Base-by-base conservation (phyloP, 2,888 invertebrate genomes). In the Amblyjoppa fuscipennis region DNA sequence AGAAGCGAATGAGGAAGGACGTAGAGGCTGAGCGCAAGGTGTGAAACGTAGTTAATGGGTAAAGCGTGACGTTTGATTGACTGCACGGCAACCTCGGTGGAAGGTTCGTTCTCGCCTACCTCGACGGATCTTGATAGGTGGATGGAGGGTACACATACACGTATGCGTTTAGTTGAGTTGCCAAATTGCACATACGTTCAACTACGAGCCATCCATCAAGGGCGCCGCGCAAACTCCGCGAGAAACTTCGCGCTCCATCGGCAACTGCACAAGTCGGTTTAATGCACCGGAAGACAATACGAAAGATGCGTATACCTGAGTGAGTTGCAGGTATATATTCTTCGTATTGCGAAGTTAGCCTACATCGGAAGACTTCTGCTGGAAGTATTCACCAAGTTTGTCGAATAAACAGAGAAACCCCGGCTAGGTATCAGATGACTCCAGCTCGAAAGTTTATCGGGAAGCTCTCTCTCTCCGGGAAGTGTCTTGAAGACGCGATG, bases 21-120 rank as follows among this genome's bases (percentile, higher is more conserved):
- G 49, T 64, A n/a, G 59, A 70, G 73, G 66, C 59, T 56, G 61
- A 41, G 81, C 51, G 25, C 79, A 68, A 85, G 85, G 85, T 85
- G 85, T 79, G 85, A 85, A 82, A 82, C 81, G 70, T 81, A 70
- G 85, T 85, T 85, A 85, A 85, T 85, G 85, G 85, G 56, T 66
- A 69, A 79, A 76, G 78, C 70, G 73, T 75, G 70, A 85, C 81
- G 81, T 82, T 85, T 85, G 85, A 85, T 82, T 85, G 85, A 85
- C 85, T 85, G 82, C 56, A 56, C 78, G 51, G 75, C 73, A 75
- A 78, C 64, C 82, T 74, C 81, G 78, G 59, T 75, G 73, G 85
- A 82, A 66, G 75, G 66, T 68, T 78, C 45, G 49, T 69, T 69
- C 77, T 64, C 74, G 51, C 74, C 11, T 70, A 68, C 70, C 71